Evolutionary conservation across 2,797 vertebrate genomes (phyloP).

Genomic region (Sus cebifrons): DNA sequence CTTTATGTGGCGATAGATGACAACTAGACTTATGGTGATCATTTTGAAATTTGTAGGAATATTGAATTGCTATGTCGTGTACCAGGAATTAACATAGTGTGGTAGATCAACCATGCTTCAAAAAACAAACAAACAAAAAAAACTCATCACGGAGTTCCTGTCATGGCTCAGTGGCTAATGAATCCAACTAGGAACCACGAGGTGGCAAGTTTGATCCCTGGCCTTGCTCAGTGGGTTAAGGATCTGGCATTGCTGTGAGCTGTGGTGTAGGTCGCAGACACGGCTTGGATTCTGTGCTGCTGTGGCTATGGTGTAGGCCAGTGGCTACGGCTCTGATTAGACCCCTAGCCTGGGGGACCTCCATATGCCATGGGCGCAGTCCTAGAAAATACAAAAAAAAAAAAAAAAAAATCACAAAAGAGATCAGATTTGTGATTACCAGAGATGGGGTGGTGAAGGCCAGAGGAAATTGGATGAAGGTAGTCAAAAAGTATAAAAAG

Average conservation of each 20-base stretch:
- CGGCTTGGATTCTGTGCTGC: too few relatives aligned
- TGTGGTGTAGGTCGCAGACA: too few relatives aligned
- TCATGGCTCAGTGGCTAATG: too few relatives aligned
- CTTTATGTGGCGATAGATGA: not conserved
- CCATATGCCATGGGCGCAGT: too few relatives aligned
- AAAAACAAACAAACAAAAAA: not conserved
- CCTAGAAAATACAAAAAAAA: not conserved
- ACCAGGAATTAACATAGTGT: not conserved
- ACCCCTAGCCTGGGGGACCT: too few relatives aligned
- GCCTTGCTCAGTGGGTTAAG: too few relatives aligned
- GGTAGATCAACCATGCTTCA: not conserved
- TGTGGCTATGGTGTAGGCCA: too few relatives aligned
- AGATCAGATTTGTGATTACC: not conserved
- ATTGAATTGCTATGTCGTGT: not conserved
- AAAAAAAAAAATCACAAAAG: not conserved
- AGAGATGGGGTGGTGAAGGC: not conserved
- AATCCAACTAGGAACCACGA: too few relatives aligned
- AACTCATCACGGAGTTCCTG: not conserved
- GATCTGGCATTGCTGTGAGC: too few relatives aligned
- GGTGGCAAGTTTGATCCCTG: too few relatives aligned
- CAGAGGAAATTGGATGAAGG: not conserved
- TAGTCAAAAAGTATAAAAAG: not conserved
- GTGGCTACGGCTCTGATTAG: too few relatives aligned
- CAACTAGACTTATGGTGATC: not conserved
- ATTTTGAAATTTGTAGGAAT: not conserved